phyloP scores from a whole-genome alignment of 2,888 invertebrate species.

The Nymphalis urticae region DNA sequence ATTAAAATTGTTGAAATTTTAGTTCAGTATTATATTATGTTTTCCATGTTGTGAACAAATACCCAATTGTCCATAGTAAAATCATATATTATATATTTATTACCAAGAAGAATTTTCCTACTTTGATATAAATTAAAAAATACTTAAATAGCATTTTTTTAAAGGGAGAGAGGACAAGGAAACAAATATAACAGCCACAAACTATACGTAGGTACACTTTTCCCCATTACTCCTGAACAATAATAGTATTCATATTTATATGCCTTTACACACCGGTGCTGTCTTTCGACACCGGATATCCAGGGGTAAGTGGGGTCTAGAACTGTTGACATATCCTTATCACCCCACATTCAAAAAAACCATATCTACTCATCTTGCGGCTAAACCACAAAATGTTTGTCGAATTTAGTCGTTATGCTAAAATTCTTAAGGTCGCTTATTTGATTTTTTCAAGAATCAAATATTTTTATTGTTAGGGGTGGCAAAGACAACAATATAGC shows the following conservation, averaged over 20 bases:
- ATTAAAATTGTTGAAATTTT: too few relatives aligned
- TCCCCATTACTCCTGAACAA: slow-evolving; percentile 10
- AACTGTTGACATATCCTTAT: slow-evolving; percentile 69
- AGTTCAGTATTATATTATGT: too few relatives aligned
- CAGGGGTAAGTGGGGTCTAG: slow-evolving; percentile 47
- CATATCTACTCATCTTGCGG: slow-evolving; percentile 9
- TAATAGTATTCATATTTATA: slow-evolving; percentile 23
- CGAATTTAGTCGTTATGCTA: not conserved
- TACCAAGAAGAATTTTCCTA: too few relatives aligned
- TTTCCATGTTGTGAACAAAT: too few relatives aligned
- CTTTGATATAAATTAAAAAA: too few relatives aligned
- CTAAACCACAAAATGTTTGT: slow-evolving; percentile 1
- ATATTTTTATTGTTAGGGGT: slow-evolving; percentile 32
- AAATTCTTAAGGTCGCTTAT: not conserved
- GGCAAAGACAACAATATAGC: slow-evolving; percentile 36
- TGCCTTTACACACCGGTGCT: slow-evolving; percentile 29
- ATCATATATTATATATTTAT: too few relatives aligned
- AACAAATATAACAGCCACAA: too few relatives aligned
- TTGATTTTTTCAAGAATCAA: not conserved
- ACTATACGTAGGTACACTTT: not conserved
- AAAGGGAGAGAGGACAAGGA: too few relatives aligned
- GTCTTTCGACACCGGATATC: slow-evolving; percentile 62
- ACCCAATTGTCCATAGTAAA: too few relatives aligned
- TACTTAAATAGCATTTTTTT: too few relatives aligned
- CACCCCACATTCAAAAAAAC: slow-evolving; percentile 48